A percentile compares a stretch with the other conserved stretches of the same genome.
These are phyloP conservation scores for Delphinus delphis DNA, from an alignment of 2,113 vertebrate genomes.

Conservation along the genomic window DNA sequence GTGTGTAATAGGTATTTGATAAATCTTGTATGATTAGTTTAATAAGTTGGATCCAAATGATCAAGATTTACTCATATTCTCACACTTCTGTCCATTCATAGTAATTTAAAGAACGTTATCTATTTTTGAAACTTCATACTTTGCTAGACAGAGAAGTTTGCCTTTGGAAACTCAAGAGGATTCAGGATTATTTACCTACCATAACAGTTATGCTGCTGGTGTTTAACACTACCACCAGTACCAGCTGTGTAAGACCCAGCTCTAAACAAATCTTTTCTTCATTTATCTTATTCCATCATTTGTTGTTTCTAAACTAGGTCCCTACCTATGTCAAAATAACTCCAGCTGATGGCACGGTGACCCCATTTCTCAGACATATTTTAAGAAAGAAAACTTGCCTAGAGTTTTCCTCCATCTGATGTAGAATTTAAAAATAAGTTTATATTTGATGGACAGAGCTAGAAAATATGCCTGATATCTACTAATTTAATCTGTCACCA, in stretches of 20 bases:
- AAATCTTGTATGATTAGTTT: neutral
- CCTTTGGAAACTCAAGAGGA: neutral
- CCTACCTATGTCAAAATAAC: neutral
- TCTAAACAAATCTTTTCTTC: neutral
- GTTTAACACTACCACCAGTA: neutral
- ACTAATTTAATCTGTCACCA: conserved; percentile 62
- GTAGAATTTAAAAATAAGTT: conserved; percentile 37
- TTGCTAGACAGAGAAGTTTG: neutral
- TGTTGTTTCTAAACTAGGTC: neutral
- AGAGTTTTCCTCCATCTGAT: neutral
- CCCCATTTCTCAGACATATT: neutral
- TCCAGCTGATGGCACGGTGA: neutral
- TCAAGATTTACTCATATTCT: neutral
- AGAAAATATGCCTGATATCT: neutral
- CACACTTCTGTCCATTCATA: neutral
- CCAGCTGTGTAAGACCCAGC: neutral
- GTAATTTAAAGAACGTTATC: neutral
- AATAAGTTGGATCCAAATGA: neutral
- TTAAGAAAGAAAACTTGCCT: neutral
- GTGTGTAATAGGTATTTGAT: neutral
- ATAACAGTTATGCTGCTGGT: neutral
- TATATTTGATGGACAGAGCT: conserved; percentile 19
- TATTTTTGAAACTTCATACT: neutral
- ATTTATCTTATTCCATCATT: neutral
- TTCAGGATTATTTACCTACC: neutral